Evolutionary conservation across 2,888 invertebrate genomes (phyloP), one percentile per base, ranked within the genome.

Genomic region (Limnephilus marmoratus): DNA sequence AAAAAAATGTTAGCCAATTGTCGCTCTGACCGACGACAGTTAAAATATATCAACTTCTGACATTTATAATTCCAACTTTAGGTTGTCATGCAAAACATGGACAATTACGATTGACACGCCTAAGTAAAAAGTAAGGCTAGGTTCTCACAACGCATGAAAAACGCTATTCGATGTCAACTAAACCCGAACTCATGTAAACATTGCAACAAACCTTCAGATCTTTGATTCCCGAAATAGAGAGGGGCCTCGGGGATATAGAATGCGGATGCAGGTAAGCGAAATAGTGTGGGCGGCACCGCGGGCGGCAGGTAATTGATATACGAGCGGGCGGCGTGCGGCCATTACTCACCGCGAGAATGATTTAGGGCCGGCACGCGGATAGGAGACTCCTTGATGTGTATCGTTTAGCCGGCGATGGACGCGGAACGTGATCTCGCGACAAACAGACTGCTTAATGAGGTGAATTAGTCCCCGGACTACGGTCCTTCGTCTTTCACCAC

Each of bases 221-320:
- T 68, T 68, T 68, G 41, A 37, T 34, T 85, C 18, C 85, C 45
- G 3, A 85, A 82, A 82, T 86, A 45, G 86, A 37, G 34, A 41
- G 18, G 37, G 82, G 31, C 34, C 34, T 34, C 31, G 7, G 49
- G 90, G 68, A 85, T 85, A 80, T 85, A 49, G 92, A 85, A 82
- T 80, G 89, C 83, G 90, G 85, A n/a, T 37, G 68, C 68, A 68
- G 68, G 68, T 68, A 68, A 24, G 68, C 9, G 68, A 68, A 24
- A 68, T 82, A 29, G 34, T 45, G 37, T 81, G 85, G 90, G n/a
- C 53, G 92, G 90, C 29, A 41, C 90, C 88, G 87, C 83, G 87
- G 83, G 90, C 53, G 91, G 92, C 91, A 91, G 92, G 93, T 93
- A 93, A 92, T 93, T 93, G 93, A 93, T 93, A 92, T 93, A 92